Base-by-base conservation (phyloP, 2,113 vertebrate species). In the Ptyas mucosa region DNA sequence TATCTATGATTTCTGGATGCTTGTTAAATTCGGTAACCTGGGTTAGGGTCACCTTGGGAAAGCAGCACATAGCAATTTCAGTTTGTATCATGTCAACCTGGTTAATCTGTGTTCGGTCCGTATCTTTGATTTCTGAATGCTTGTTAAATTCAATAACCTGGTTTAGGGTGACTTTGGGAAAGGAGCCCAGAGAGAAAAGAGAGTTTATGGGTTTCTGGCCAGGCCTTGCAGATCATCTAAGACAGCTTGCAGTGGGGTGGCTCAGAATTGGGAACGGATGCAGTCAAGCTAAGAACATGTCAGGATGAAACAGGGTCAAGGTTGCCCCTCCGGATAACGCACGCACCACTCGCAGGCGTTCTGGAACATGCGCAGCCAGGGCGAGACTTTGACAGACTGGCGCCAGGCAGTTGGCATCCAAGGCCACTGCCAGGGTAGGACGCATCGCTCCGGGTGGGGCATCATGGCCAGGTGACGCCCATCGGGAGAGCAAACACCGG, bases 391-490 rank as follows among this genome's bases (percentile, higher is more conserved):
- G 29, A 98, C 95, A 3, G 85, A 49, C 29, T 91, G 24, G 0
- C 96, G 96, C 93, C 98, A 96, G 88, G 95, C 91, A 18, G 92
- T 92, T 0, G 98, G 98, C 54, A 98, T 97, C 98, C 98, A 99
- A 0, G 98, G 97, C 99, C 99, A 99, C 96, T 99, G 99, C 99
- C 99, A 99, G n/a, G 96, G 95, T 69, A 98, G 95, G 91, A 98
- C 98, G 3, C 98, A 98, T 10, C 99, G 97, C 96, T 99, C 98
- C 0, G 99, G 99, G 94, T 99, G 99, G 0, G 99, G 99, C 99
- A 99, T 99, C 96, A 98, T 97, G 53, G 98, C 98, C 94, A 99
- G 95, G 96, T 99, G 99, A 53, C 98, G 98, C 2, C 99, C 98
- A 0, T 99, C 98, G 0, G 34, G 91, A 15, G 98, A 99, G 94